These are phyloP conservation scores for Andrena minutula DNA, from an alignment of 2,888 invertebrate species.

Conservation along the genomic window DNA sequence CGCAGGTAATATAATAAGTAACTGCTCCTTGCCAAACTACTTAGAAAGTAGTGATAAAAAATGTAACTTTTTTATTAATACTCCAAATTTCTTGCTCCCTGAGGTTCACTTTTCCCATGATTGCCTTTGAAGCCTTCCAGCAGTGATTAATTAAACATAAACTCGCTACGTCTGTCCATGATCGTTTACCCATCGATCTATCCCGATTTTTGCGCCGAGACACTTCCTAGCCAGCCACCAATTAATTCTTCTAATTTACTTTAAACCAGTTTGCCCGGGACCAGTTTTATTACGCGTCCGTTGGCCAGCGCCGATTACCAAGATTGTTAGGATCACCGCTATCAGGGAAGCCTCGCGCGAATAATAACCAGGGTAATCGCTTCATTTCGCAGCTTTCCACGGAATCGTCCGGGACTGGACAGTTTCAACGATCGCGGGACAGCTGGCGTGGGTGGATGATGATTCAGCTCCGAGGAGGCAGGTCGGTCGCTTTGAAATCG, in stretches of 20 bases:
- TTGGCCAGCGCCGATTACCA: not conserved
- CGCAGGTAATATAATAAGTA: too few species aligned
- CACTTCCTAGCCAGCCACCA: not conserved
- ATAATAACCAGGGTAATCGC: constrained; percentile 32
- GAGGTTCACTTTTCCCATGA: not conserved
- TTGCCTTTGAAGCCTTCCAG: not conserved
- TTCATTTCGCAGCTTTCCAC: constrained; percentile 24
- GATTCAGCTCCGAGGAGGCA: constrained; percentile 26
- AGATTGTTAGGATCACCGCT: constrained; percentile 6
- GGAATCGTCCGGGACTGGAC: constrained; percentile 10
- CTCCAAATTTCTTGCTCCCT: not conserved
- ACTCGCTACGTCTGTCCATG: not conserved
- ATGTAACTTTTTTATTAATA: not conserved
- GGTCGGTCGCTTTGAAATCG: constrained; percentile 58
- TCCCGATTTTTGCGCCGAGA: not conserved
- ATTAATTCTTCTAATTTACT: constrained; percentile 19
- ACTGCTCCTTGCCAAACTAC: too few species aligned
- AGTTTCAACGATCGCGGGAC: constrained; percentile 30
- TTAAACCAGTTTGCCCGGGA: constrained; percentile 23
- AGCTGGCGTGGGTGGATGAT: constrained; percentile 47
- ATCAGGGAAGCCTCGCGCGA: not conserved
- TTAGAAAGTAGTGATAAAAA: too few species aligned
- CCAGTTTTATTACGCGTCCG: not conserved
- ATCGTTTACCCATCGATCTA: not conserved
- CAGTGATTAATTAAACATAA: constrained; percentile 10